phyloP scores from a whole-genome alignment of 2,888 invertebrate genomes.

The Drosophila testacea region DNA sequence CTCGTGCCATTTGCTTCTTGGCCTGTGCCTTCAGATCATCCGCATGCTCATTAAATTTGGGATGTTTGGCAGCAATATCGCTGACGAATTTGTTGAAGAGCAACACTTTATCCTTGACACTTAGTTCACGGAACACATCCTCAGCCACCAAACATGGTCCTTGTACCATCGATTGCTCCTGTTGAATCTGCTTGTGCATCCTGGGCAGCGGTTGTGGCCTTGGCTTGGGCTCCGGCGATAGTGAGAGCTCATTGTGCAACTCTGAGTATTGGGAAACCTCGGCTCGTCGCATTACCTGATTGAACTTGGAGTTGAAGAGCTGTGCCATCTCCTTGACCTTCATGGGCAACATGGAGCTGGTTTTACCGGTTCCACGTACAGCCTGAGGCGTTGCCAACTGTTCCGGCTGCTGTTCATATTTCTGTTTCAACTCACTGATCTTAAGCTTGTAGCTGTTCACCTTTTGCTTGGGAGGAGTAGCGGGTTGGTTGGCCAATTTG shows the following conservation, averaged over 20 bases:
- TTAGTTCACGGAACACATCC: conserved; percentile 78
- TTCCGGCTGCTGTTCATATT: conserved; percentile 62
- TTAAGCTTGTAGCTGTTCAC: conserved; percentile 37
- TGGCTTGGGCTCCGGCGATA: conserved; percentile 56
- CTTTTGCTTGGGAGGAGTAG: conserved; percentile 33
- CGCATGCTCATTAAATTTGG: conserved; percentile 74
- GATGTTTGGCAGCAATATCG: conserved; percentile 77
- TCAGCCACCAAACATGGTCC: conserved; percentile 79
- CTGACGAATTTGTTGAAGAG: conserved; percentile 80
- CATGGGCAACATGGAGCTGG: conserved; percentile 46
- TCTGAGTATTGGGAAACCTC: conserved; percentile 53
- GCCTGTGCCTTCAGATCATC: conserved; percentile 62
- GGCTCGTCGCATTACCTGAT: conserved; percentile 67
- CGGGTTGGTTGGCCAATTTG: conserved; percentile 41
- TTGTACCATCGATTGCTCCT: background rate
- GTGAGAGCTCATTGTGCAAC: conserved; percentile 69
- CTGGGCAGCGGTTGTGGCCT: background rate
- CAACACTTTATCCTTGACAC: conserved; percentile 82
- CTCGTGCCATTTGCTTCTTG: conserved; percentile 64
- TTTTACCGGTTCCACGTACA: conserved; percentile 25
- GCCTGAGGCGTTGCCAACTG: conserved; percentile 32
- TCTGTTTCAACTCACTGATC: conserved; percentile 74
- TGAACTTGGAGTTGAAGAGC: conserved; percentile 80
- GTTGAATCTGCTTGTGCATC: background rate
- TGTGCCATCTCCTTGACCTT: conserved; percentile 82